Evolutionary conservation across 2,797 vertebrate species (phyloP), one percentile per base, ranked within the genome.

Genomic region (Clangula hyemalis): DNA sequence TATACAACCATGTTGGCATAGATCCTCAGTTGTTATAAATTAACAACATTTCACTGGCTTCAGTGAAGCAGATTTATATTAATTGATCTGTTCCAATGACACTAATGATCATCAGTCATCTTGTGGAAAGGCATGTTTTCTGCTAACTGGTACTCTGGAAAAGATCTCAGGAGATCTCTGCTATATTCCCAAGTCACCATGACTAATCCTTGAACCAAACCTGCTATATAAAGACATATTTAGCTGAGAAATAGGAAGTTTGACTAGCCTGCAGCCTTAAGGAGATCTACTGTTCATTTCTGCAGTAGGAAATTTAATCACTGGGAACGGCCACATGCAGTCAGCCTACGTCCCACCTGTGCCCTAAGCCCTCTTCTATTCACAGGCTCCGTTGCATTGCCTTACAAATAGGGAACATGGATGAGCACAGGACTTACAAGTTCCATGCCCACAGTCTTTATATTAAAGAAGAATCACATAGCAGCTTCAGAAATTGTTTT

Each of bases 401-500:
- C 45, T 54, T 71, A 75, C 6, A 51, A 41, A 66, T 1, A 90
- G 20, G 9, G 16, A 91, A 95, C 5, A 18, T 0, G 0, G 28
- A 53, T 25, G 22, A 22, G 6, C 2, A 1, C 36, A 72, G 51
- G n/a, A 76, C 12, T 65, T 49, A 34, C 56, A 66, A 80, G 24
- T 49, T 49, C 22, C 24, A 7, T 49, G 13, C 7, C 8, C 6
- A 20, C 41, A 79, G 53, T 41, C 54, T 62, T 51, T 41, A 43
- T 45, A 10, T 34, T 65, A 51, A 49, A 80, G 57, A 83, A 71
- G 17, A 74, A 84, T 34, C 27, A 39, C 16, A 15, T 3, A 57
- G 54, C 65, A 30, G 58, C 66, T 91, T 83, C 36, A 71, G 32
- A 87, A 91, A 69, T 6, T 32, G 11, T 39, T 89, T 76, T 87